Percentiles rank a stretch among this genome's conserved stretches.
Conservation (phyloP, 2,888 invertebrate species). For the Tigriopus californicus region DNA sequence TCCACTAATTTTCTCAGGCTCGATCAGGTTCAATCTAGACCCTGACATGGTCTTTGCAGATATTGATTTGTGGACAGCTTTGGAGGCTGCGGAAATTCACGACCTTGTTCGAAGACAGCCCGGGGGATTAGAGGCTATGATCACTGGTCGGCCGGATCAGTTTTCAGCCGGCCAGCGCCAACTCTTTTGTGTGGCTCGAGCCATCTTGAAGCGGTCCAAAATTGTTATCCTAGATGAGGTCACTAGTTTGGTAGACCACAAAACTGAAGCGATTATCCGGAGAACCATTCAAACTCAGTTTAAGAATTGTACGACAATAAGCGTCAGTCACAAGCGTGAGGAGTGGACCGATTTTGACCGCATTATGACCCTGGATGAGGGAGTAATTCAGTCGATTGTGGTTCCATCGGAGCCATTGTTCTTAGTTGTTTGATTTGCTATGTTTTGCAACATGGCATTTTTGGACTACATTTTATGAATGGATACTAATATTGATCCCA, state of each 20-base stretch:
- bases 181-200: conserved; percentile 26
- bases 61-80: conserved; percentile 63
- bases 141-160: conserved; percentile 82
- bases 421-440: no score
- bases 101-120: conserved; percentile 38
- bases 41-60: conserved; percentile 54
- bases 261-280: conserved; percentile 38
- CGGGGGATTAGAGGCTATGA: conserved; percentile 53
- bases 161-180: conserved; percentile 28
- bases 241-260: conserved; percentile 35
- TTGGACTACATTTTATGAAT: no score
- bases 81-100: conserved; percentile 66
- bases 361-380: no score
- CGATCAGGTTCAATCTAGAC: conserved; percentile 37
- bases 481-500: no score
- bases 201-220: conserved; percentile 24
- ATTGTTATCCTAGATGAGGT: conserved; percentile 36
- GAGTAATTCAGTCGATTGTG: no score
- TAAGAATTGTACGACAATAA: conserved; percentile 64
- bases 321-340: conserved; percentile 58
- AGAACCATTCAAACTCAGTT: conserved; percentile 68
- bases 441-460: no score
- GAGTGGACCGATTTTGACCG: no score
- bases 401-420: no score
- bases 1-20: conserved; percentile 39